Base-by-base conservation (phyloP, 2,113 vertebrate species). In the Piliocolobus tephrosceles region DNA sequence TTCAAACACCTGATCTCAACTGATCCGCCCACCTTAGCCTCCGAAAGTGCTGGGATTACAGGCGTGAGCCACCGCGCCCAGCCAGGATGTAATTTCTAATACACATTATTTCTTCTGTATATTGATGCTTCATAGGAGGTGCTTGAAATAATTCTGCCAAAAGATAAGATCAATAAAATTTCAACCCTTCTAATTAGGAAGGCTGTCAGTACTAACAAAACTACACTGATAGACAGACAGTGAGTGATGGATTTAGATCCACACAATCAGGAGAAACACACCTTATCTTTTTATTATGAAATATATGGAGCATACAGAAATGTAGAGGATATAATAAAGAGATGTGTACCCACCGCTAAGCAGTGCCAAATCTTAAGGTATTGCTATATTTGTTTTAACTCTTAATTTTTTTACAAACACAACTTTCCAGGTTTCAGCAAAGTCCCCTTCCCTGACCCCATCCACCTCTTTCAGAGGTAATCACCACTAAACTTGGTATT, bases 131-230 rank as follows among this genome's bases (percentile, higher is more conserved):
- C 23, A 17, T 32, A 87, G 16, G 27, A 72, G 17, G 47, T 52
- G 50, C 61, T 79, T 58, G 18, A 78, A 68, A 55, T 40, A 92
- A 85, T 89, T 79, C 70, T 89, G 23, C 52, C 45, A 47, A 58
- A 91, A 81, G 52, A 91, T 88, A 91, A 81, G 52, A 91, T 88
- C 32, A 82, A 6, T 66, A 85, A 81, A 35, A 90, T 87, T 86
- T 94, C 78, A 80, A 61, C 27, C 20, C 35, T 96, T 92, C 89
- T 81, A 84, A 75, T 38, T 92, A 27, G 43, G 55, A 68, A 89
- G 47, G 43, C 10, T 83, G 61, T 55, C 45, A 89, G 64, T 52
- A 84, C 61, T 88, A 85, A 75, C 64, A 94, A 76, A 57, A 43
- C 50, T 35, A 72, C 1, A 73, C 40, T 52, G 35, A 86, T 12